Evolutionary conservation across 2,888 invertebrate genomes (phyloP).

Genomic region (Hymenopus coronatus): DNA sequence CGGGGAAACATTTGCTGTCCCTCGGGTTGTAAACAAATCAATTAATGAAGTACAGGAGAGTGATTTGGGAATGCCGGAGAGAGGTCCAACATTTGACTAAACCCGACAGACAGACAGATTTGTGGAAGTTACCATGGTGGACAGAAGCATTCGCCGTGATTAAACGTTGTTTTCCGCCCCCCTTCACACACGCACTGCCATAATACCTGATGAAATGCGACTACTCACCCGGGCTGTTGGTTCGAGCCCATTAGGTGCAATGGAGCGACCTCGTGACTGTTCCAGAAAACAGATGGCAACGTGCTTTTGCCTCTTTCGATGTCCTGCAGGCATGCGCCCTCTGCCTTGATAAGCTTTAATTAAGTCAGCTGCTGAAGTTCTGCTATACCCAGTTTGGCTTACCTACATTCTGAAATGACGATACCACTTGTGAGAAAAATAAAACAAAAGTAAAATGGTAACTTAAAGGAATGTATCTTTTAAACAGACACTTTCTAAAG

Average conservation of each 20-base stretch:
- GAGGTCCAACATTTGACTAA: neutral
- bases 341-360: neutral
- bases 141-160: neutral
- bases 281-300: neutral
- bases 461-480: too few relatives aligned
- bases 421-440: too few relatives aligned
- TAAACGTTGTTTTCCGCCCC: constrained; percentile 6
- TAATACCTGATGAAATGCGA: neutral
- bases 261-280: neutral
- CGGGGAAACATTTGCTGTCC: neutral
- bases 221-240: neutral
- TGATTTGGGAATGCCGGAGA: neutral
- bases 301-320: neutral
- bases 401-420: too few relatives aligned
- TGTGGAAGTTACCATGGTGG: neutral
- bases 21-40: neutral
- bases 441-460: too few relatives aligned
- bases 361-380: neutral
- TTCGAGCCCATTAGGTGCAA: neutral
- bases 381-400: too few relatives aligned
- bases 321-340: neutral
- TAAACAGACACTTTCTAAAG: too few relatives aligned
- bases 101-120: neutral
- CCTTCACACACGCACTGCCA: neutral
- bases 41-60: neutral